Evolutionary conservation across 2,113 vertebrate genomes (phyloP).

Genomic region (Cebidichthys violaceus): DNA sequence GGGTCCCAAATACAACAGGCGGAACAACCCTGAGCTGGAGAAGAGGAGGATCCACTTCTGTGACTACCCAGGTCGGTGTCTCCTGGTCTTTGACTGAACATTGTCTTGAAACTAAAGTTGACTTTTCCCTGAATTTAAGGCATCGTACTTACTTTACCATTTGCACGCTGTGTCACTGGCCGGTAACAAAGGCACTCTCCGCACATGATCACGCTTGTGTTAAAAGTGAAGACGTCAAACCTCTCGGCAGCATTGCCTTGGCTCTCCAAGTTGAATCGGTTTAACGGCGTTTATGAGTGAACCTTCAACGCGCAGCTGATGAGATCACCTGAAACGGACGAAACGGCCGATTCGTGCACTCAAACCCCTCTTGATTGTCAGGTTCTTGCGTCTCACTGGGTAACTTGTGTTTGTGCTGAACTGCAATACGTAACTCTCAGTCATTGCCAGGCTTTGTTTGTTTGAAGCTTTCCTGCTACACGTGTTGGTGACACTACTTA

Average conservation of each 20-base stretch:
- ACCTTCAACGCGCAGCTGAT: not conserved
- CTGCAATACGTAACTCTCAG: not conserved
- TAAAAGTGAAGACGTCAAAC: not conserved
- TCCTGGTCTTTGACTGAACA: no score
- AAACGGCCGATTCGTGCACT: no score
- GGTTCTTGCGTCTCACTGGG: not conserved
- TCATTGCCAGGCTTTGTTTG: not conserved
- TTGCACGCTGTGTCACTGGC: no score
- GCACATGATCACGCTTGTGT: not conserved
- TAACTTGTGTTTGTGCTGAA: not conserved
- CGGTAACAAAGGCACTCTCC: not conserved
- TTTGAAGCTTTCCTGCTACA: not conserved
- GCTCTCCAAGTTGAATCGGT: not conserved
- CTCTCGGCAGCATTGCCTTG: not conserved
- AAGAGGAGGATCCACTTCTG: slow-evolving; percentile 94
- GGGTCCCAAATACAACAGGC: slow-evolving; percentile 89
- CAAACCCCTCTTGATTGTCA: not conserved
- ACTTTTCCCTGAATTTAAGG: no score
- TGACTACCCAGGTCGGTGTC: slow-evolving; percentile 85
- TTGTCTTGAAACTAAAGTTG: no score
- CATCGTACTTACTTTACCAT: no score
- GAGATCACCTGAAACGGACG: not conserved
- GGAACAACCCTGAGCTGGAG: slow-evolving; percentile 94
- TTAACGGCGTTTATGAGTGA: no score
- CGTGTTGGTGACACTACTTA: no score